Base-by-base conservation (phyloP, 2,888 invertebrate genomes). In the Lasioglossum leucozonium region DNA sequence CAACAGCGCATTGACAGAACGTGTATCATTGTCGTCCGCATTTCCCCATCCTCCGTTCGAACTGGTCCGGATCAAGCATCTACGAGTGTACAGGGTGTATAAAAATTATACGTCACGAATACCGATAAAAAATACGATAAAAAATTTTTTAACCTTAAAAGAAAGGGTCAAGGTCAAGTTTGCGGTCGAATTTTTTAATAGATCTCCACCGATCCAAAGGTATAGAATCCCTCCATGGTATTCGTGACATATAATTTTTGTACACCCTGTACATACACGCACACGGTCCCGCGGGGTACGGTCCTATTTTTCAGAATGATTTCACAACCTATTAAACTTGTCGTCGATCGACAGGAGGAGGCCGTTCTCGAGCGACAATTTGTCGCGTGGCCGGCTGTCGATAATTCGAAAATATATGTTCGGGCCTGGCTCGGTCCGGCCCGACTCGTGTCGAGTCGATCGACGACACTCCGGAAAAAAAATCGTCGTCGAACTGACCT, bases 361-460 rank as follows among this genome's bases (percentile, higher is more conserved):
- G 87, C 86, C 10, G 65, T 37, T 34, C 65, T 87, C 87, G 84
- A 85, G 85, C 55, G n/a, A 82, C 91, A 88, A 92, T 92, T 92
- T 91, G 92, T 92, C 91, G 89, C 87, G 90, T 81, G 90, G 85
- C 73, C 79, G 81, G 79, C 89, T 91, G 92, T 91, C 92, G 92
- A 92, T 91, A 92, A 92, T 92, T 92, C 89, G 88, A 87, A 91
- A 92, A 92, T 91, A 90, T 91, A 92, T 87, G 82, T 18, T 6
- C 62, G 30, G 2, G 26, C 30, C 13, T 10, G 11, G 58, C 0
- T 2, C 1, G 3, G 22, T 6, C n/a, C 78, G 3, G 22, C 8
- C n/a, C 78, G 87, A 75, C 73, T 83, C 65, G 77, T 69, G 67
- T 67, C 74, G 82, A 88, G 88, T 85, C 80, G 84, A 81, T 42